These are phyloP conservation scores for Tetanocera ferruginea DNA, from an alignment of 2,888 invertebrate genomes.

Conservation along the genomic window DNA sequence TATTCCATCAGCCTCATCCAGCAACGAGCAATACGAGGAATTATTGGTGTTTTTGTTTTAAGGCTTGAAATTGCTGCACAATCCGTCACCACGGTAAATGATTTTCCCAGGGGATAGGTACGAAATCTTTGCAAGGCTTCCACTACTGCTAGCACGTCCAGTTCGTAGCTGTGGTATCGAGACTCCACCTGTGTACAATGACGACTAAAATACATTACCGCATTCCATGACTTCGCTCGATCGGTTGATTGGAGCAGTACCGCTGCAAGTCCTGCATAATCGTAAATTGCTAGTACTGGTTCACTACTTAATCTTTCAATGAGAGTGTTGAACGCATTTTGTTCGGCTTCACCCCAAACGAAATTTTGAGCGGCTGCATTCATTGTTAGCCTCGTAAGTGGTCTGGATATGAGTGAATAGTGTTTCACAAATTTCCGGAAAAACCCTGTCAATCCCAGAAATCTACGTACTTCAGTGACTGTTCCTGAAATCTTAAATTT, in stretches of 20 bases:
- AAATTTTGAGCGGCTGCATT: constrained; percentile 19
- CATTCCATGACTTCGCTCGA: too few relatives aligned
- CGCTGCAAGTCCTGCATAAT: too few relatives aligned
- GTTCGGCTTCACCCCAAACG: too few relatives aligned
- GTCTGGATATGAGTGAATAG: constrained; percentile 14
- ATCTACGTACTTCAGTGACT: constrained; percentile 6
- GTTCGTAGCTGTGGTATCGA: constrained; percentile 48
- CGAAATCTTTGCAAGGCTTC: too few relatives aligned
- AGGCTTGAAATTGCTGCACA: constrained; percentile 8
- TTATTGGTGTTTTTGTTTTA: not conserved
- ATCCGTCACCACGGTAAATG: constrained; percentile 40
- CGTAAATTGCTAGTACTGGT: too few relatives aligned
- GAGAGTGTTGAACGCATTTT: too few relatives aligned
- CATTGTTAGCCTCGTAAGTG: constrained; percentile 32
- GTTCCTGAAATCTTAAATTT: constrained; percentile 11
- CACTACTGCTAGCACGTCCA: constrained; percentile 41
- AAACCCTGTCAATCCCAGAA: too few relatives aligned
- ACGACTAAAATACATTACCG: constrained; percentile 41
- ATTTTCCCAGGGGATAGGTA: constrained; percentile 48
- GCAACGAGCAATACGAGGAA: not conserved
- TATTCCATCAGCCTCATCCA: constrained; percentile 2
- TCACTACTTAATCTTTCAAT: too few relatives aligned
- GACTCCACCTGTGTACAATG: constrained; percentile 42
- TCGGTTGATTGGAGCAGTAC: too few relatives aligned
- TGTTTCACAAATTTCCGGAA: constrained; percentile 26